These are phyloP conservation scores for Ptilorrhoa leucosticta DNA, from an alignment of 2,113 vertebrate species.

Conservation along the genomic window DNA sequence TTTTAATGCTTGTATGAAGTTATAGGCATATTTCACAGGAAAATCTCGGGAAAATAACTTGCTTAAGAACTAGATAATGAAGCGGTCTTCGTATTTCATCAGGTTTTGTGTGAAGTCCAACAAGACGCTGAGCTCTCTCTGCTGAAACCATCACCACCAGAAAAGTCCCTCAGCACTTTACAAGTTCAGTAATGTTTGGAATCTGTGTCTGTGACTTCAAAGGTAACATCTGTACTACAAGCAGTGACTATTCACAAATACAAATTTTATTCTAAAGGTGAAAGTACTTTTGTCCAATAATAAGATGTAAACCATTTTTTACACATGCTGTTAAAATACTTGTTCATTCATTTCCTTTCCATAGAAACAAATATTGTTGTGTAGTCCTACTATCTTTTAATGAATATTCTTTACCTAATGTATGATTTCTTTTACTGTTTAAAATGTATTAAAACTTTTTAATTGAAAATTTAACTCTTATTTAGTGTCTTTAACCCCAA, in stretches of 20 bases:
- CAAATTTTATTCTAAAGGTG: not conserved
- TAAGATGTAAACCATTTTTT: not conserved
- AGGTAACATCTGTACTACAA: not conserved
- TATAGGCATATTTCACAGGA: not conserved
- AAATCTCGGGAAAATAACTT: not conserved
- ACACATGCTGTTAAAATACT: not conserved
- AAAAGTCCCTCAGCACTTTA: not conserved
- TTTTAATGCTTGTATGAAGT: not conserved
- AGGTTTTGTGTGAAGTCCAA: not conserved
- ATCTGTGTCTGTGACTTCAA: not conserved
- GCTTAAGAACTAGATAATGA: not conserved
- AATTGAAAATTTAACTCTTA: not conserved
- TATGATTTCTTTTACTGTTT: not conserved
- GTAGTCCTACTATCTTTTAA: not conserved
- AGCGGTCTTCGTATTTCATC: not conserved
- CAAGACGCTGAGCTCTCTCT: not conserved
- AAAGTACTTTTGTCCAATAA: not conserved
- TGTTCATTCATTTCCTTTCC: not conserved
- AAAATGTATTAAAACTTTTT: slow-evolving; percentile 15
- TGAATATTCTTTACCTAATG: not conserved
- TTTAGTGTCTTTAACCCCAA: not conserved
- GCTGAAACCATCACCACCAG: not conserved
- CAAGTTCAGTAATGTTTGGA: not conserved
- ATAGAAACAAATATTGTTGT: not conserved
- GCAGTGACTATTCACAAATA: not conserved